Percentiles rank a stretch among this genome's conserved stretches.
Conservation (phyloP, 1,140 invertebrate genomes). For the Conus betulinus region DNA sequence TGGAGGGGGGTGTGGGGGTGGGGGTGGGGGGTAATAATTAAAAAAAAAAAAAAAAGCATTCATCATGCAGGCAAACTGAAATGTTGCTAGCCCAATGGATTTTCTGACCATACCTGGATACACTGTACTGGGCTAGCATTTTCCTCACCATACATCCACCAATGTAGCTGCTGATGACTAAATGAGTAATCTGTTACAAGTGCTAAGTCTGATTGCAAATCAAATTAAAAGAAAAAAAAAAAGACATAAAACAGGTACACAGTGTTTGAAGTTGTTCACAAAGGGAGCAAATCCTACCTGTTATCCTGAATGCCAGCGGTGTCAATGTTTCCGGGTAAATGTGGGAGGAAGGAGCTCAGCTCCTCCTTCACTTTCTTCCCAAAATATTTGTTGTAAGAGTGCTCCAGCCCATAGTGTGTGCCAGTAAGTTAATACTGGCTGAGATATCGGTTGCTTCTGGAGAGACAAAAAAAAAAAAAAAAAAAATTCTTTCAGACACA, state of each 20-base stretch:
- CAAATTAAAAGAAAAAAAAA: background rate
- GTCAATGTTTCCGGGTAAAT: conserved; percentile 95
- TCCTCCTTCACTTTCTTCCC: conserved; percentile 97
- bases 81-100: too few species aligned
- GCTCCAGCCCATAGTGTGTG: conserved; percentile 95
- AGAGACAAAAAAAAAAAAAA: conserved; percentile 65
- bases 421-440: conserved; percentile 97
- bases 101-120: too few species aligned
- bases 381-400: conserved; percentile 98
- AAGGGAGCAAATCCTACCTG: conserved; percentile 76
- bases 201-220: background rate
- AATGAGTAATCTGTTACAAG: background rate
- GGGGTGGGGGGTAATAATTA: too few species aligned
- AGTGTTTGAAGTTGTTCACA: background rate
- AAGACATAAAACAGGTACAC: background rate
- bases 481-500: too few species aligned
- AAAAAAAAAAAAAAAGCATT: too few species aligned
- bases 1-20: too few species aligned
- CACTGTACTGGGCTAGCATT: too few species aligned
- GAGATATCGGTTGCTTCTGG: conserved; percentile 93
- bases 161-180: too few species aligned
- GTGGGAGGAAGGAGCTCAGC: conserved; percentile 94
- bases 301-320: conserved; percentile 86
- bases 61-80: too few species aligned
- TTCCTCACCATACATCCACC: too few species aligned